Conservation (phyloP, 2,888 invertebrate species). For the Nemotelus pantherinus region DNA sequence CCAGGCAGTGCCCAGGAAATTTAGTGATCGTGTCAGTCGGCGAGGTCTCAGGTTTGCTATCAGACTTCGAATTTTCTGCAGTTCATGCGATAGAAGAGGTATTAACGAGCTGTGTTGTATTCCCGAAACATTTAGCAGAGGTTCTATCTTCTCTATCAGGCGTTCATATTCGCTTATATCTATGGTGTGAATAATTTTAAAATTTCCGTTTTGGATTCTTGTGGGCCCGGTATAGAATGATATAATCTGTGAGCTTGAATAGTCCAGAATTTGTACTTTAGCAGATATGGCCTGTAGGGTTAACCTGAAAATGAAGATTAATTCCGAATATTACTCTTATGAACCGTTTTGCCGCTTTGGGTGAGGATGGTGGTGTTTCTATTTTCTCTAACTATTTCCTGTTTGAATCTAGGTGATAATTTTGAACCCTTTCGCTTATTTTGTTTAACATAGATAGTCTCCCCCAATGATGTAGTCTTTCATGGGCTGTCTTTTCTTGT, state of each 20-base stretch:
- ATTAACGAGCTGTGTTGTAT: neutral
- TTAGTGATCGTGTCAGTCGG: neutral
- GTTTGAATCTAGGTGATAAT: slow-evolving; percentile 3
- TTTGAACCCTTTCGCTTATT: slow-evolving; percentile 45
- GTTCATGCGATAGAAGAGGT: neutral
- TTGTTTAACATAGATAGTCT: slow-evolving; percentile 41
- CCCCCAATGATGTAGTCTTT: slow-evolving; percentile 31
- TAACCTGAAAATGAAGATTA: neutral
- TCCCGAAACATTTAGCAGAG: neutral
- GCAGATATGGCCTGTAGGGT: neutral
- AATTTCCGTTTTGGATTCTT: neutral
- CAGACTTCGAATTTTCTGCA: neutral
- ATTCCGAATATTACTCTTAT: neutral
- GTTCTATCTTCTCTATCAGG: neutral
- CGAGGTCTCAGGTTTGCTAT: neutral
- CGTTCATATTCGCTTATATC: neutral
- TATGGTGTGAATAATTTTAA: neutral
- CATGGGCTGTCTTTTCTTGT: slow-evolving; percentile 46
- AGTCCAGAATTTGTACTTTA: neutral
- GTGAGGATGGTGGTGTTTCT: neutral
- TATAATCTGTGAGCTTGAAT: neutral
- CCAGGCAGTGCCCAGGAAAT: neutral
- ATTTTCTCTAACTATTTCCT: slow-evolving; percentile 34
- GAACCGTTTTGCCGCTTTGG: neutral
- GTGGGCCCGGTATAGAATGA: neutral